These are phyloP conservation scores for Loripinus fragilis DNA, from an alignment of 2,888 invertebrate genomes.

Conservation along the genomic window DNA sequence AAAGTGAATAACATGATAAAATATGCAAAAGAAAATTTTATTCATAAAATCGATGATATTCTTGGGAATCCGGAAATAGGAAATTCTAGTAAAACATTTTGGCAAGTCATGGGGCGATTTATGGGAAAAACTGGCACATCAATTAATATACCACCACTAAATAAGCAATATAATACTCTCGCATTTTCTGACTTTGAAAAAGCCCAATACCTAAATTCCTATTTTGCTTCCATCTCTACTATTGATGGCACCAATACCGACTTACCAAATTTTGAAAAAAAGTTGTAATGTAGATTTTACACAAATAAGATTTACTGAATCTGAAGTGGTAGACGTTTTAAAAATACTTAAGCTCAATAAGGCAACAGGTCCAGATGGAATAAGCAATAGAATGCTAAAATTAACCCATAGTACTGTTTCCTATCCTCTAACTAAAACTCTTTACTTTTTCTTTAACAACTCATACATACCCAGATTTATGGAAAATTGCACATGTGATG, in stretches of 20 bases:
- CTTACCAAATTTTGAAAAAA: not conserved
- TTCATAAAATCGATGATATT: not conserved
- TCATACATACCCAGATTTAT: not conserved
- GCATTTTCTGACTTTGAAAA: not conserved
- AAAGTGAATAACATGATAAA: constrained; percentile 7
- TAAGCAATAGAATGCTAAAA: constrained; percentile 22
- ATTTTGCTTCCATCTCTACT: constrained; percentile 6
- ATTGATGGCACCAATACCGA: not conserved
- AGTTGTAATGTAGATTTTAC: not conserved
- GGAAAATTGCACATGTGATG: not conserved
- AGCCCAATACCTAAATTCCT: not conserved
- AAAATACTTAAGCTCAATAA: constrained; percentile 10
- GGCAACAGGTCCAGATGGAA: constrained; percentile 10
- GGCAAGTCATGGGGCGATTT: constrained; percentile 11
- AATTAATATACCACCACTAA: not conserved
- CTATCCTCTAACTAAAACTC: not conserved
- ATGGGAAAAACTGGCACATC: constrained; percentile 9
- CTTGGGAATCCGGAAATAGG: not conserved
- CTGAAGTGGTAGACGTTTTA: not conserved
- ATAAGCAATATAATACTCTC: not conserved
- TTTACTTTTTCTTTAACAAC: not conserved
- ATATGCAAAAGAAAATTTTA: constrained; percentile 14
- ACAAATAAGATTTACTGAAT: not conserved
- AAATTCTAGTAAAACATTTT: constrained; percentile 6
- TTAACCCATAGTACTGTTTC: not conserved